Base-by-base conservation (phyloP, 2,888 invertebrate species). In the Cheilosia impressa region DNA sequence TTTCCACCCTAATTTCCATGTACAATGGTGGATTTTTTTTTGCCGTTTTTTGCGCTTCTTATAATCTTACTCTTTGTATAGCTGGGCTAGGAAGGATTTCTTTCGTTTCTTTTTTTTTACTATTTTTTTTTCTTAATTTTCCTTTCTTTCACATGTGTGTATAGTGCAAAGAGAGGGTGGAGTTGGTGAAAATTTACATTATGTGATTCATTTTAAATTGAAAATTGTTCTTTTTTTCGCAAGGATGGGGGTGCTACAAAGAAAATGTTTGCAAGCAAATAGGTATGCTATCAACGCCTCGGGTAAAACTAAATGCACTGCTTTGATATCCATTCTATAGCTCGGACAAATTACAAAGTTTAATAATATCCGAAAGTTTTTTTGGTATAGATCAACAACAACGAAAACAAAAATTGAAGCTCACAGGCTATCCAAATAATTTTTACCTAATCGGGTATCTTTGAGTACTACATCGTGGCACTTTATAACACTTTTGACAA, bases 191-290 rank as follows among this genome's bases (percentile, higher is more conserved):
- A 77, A 83, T 78, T 68, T 83, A 78, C 68, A 83, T 83, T 78
- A 78, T 78, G 78, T 68, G 82, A 83, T 78, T 83, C 78, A 72
- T 78, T 78, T 83, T 83, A 78, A 83, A 78, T 83, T 83, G 72
- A 78, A 82, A 82, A 72, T 66, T 47, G 38, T 65, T 69, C 38
- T 60, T 47, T 34, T 60, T 53, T 17, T 38, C 50, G 27, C 38
- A 41, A 7, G 4, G 41, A 15, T 41, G 19, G 41, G 24, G 24
- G 43, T 27, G 45, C 24, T 31, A 27, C n/a, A 4, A 17, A 47
- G 47, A 19, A 31, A 27, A 31, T 27, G 7, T 52, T 27, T 17
- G 17, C 24, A 43, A 38, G 38, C 13, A 10, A 13, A 38, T 38
- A 13, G 13, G 10, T 60, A 17, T 63, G 47, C 31, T 47, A 63